phyloP scores from a whole-genome alignment of 2,888 invertebrate species.

The Parthenolecanium corni region DNA sequence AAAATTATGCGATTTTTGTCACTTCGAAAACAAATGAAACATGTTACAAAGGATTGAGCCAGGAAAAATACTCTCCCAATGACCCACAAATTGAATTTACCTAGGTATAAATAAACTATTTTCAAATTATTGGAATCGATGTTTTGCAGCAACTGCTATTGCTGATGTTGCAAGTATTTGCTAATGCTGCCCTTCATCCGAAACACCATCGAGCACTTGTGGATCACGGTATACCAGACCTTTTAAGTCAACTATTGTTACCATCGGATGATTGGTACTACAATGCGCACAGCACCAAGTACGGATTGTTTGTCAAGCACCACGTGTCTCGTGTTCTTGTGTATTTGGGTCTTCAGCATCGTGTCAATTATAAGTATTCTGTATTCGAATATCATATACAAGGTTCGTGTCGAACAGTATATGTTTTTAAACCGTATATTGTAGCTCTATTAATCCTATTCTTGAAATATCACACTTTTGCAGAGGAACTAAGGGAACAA shows the following conservation, averaged over 20 bases:
- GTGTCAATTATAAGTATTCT: slow-evolving; percentile 48
- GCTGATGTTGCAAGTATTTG: slow-evolving; percentile 49
- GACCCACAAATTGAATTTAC: too few relatives aligned
- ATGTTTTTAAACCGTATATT: too few relatives aligned
- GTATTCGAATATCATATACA: slow-evolving; percentile 44
- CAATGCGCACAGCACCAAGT: slow-evolving; percentile 53
- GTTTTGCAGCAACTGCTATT: slow-evolving; percentile 48
- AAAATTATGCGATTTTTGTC: neutral
- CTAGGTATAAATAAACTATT: too few relatives aligned
- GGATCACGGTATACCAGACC: slow-evolving; percentile 49
- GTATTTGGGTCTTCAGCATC: slow-evolving; percentile 50
- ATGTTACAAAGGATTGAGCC: too few relatives aligned
- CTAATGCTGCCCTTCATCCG: slow-evolving; percentile 48
- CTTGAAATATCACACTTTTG: neutral
- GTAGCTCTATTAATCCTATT: too few relatives aligned
- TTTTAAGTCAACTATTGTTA: slow-evolving; percentile 48
- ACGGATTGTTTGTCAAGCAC: slow-evolving; percentile 51
- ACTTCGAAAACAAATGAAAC: too few relatives aligned
- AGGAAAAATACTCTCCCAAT: too few relatives aligned
- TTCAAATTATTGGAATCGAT: too few relatives aligned
- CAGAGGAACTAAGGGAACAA: slow-evolving; percentile 22
- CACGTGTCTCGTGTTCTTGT: slow-evolving; percentile 52
- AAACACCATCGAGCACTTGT: slow-evolving; percentile 44
- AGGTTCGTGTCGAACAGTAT: slow-evolving; percentile 37
- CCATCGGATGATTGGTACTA: slow-evolving; percentile 58